phyloP scores from a whole-genome alignment of 2,888 invertebrate species.

The Galeopsomyia nigrocyanea region DNA sequence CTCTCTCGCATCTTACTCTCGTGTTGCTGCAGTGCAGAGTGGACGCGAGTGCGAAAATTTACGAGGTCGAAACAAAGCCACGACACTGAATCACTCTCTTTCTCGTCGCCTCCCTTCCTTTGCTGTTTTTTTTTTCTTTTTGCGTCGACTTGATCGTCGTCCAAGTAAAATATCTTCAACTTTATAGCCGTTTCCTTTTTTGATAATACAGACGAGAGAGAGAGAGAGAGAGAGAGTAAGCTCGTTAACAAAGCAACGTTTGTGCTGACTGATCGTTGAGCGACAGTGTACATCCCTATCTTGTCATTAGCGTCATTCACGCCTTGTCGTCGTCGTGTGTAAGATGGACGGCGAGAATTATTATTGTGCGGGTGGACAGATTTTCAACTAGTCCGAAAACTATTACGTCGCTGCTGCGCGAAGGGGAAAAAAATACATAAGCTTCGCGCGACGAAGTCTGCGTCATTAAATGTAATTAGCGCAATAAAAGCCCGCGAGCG shows the following conservation, averaged over 20 bases:
- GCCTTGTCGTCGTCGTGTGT: slow-evolving; percentile 25
- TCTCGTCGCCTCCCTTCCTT: background rate
- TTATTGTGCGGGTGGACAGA: too few relatives aligned
- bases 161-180: slow-evolving; percentile 44
- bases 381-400: too few relatives aligned
- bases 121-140: background rate
- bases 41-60: slow-evolving; percentile 33
- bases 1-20: slow-evolving; percentile 3
- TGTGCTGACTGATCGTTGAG: slow-evolving; percentile 55
- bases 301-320: slow-evolving; percentile 51
- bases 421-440: background rate
- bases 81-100: slow-evolving; percentile 30
- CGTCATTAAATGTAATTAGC: background rate
- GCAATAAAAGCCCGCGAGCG: too few relatives aligned
- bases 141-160: slow-evolving; percentile 7
- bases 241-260: slow-evolving; percentile 1
- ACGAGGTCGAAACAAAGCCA: slow-evolving; percentile 45
- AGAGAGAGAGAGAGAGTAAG: too few relatives aligned
- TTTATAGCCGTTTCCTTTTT: slow-evolving; percentile 11
- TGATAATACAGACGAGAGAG: background rate
- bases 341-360: background rate
- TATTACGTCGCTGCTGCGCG: too few relatives aligned
- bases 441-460: background rate
- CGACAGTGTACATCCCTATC: slow-evolving; percentile 39
- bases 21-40: too few relatives aligned